Percentiles rank a stretch among this genome's conserved stretches.
phyloP scores from a whole-genome alignment of 2,888 invertebrate species.

The Gonocerus acuteangulatus region DNA sequence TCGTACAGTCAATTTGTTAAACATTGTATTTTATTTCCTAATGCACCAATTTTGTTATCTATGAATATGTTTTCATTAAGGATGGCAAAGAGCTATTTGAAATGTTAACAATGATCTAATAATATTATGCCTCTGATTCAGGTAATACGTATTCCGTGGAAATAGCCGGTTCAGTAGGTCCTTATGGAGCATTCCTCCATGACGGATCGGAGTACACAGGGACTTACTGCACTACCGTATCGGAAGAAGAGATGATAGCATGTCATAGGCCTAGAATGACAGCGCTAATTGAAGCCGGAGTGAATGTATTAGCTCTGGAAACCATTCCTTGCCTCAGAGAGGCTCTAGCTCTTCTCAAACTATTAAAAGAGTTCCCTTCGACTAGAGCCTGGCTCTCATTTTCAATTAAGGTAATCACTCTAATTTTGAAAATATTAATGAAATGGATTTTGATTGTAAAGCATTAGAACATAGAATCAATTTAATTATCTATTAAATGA shows the following conservation, averaged over 20 bases:
- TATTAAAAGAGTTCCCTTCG: constrained; percentile 69
- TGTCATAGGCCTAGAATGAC: constrained; percentile 81
- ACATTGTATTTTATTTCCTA: too few species aligned
- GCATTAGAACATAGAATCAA: too few species aligned
- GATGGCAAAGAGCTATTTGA: too few species aligned
- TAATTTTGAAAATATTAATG: too few species aligned
- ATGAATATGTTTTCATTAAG: too few species aligned
- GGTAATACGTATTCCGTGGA: too few species aligned
- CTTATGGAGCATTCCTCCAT: constrained; percentile 82
- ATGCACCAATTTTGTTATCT: too few species aligned
- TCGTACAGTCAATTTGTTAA: too few species aligned
- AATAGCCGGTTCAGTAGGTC: constrained; percentile 84
- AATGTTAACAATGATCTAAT: too few species aligned
- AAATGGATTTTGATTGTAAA: too few species aligned
- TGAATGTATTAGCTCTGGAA: constrained; percentile 80
- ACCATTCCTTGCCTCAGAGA: constrained; percentile 82
- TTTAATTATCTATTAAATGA: too few species aligned
- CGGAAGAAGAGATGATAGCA: constrained; percentile 59
- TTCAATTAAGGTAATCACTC: constrained; percentile 62
- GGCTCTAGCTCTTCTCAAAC: constrained; percentile 70
- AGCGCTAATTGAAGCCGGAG: constrained; percentile 69
- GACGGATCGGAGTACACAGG: constrained; percentile 92
- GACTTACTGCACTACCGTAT: constrained; percentile 60
- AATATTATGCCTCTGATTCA: too few species aligned
- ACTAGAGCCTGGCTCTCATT: constrained; percentile 81